A percentile compares a stretch with the other conserved stretches of the same genome.
phyloP scores from a whole-genome alignment of 2,888 invertebrate species.

The Hedya salicella region DNA sequence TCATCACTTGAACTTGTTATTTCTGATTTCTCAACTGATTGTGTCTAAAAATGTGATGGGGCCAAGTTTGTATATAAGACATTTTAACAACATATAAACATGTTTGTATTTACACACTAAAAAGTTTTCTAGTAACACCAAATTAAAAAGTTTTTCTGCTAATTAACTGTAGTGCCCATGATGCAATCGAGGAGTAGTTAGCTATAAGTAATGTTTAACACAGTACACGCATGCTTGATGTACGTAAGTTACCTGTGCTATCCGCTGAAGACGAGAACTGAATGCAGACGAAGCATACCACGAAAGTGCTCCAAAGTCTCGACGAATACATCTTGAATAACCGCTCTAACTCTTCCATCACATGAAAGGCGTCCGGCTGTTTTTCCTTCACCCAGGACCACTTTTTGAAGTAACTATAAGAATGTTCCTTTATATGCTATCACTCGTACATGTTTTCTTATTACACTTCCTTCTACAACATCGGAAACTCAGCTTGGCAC shows the following conservation, averaged over 20 bases:
- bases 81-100: too few species aligned
- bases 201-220: background rate
- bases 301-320: slow-evolving; percentile 59
- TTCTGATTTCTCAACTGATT: too few species aligned
- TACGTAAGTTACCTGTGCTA: slow-evolving; percentile 64
- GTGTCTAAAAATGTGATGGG: too few species aligned
- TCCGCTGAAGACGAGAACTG: slow-evolving; percentile 61
- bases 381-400: slow-evolving; percentile 17
- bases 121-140: background rate
- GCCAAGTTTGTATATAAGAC: too few species aligned
- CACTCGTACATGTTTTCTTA: slow-evolving; percentile 26
- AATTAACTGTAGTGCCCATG: background rate
- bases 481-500: slow-evolving; percentile 38
- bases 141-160: background rate
- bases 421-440: slow-evolving; percentile 18
- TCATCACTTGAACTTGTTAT: too few species aligned
- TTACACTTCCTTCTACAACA: slow-evolving; percentile 42
- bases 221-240: background rate
- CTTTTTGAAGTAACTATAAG: slow-evolving; percentile 11
- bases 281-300: slow-evolving; percentile 57
- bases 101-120: background rate
- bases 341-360: slow-evolving; percentile 80
- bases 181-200: background rate
- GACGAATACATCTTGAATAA: slow-evolving; percentile 71
- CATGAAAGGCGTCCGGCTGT: slow-evolving; percentile 49